Evolutionary conservation across 92 coral and sea anemone species (phyloP), one percentile per base, ranked within the genome.

Genomic region (Umimayanthus chanpuru): DNA sequence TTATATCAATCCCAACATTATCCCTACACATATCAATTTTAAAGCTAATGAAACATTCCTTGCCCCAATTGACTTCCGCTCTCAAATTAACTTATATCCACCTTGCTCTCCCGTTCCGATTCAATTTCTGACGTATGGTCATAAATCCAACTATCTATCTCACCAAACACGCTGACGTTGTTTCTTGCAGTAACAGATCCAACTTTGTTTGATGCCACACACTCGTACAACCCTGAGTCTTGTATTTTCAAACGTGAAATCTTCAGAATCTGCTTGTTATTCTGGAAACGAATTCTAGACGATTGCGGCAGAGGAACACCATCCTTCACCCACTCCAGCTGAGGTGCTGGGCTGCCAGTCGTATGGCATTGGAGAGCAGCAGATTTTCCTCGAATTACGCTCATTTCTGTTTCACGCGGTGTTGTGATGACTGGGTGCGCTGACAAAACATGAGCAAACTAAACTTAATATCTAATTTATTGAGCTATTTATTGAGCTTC

Each of bases 81-180:
- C 44, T 6, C 7, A 41, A 41, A 41, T n/a, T n/a, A n/a, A n/a
- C 2, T 4, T 41, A 41, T 41, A 2, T 41, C 2, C 11, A 9
- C 50, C 50, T 7, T 47, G 2, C 50, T 47, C 8, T 11, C 50
- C 11, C 10, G 8, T 9, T 5, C 11, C 10, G 10, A 6, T 41
- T 41, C 44, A 47, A 61, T 20, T 23, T 61, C 68, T 61, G n/a
- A 20, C 68, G 7, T 1, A 7, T 9, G 9, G 9, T 61, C n/a
- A 56, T n/a, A 15, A 56, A 56, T 15, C 0, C 21, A 61, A 16
- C 65, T 56, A 28, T 9, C 44, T 10, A 40, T 23, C 86, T 39
- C 26, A 81, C 86, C 86, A 65, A 64, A 65, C 21, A 81, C 75
- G 76, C 36, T 40, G 73, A 81, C 36, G n/a, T 81, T 81, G 29